phyloP scores from a whole-genome alignment of 2,797 vertebrate species.

The Mus minutoides region DNA sequence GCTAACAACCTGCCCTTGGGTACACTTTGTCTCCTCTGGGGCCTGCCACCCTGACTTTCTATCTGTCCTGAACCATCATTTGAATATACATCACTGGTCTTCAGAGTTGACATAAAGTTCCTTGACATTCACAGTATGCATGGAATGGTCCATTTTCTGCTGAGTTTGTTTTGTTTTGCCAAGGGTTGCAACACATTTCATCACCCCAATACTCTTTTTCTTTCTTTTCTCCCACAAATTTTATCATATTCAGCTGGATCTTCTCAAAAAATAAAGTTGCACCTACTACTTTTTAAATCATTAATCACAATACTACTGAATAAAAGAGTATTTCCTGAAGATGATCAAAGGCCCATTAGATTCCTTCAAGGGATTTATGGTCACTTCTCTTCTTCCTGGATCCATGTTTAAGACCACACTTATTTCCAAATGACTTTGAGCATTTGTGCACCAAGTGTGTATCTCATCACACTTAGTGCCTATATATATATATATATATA shows the following conservation, averaged over 20 bases:
- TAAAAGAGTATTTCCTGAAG: background rate
- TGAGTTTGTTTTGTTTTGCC: background rate
- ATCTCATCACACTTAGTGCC: background rate
- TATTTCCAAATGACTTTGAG: background rate
- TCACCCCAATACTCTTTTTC: background rate
- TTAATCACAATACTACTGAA: background rate
- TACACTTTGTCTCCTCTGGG: background rate
- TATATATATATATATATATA: no score
- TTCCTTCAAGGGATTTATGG: fast-evolving
- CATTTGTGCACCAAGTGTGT: background rate
- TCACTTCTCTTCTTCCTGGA: background rate
- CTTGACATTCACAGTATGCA: background rate
- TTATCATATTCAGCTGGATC: background rate
- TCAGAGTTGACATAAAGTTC: background rate
- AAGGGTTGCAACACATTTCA: background rate
- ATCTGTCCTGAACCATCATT: background rate
- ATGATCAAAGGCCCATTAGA: background rate
- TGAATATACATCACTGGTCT: background rate
- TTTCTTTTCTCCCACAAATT: background rate
- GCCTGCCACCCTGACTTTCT: background rate
- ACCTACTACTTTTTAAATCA: background rate
- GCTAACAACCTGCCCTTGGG: background rate
- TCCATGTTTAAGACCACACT: background rate
- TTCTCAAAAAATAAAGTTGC: background rate
- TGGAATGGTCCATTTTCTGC: background rate